Conservation (phyloP, 2,797 vertebrate genomes). For the Arnoldichthys spilopterus region DNA sequence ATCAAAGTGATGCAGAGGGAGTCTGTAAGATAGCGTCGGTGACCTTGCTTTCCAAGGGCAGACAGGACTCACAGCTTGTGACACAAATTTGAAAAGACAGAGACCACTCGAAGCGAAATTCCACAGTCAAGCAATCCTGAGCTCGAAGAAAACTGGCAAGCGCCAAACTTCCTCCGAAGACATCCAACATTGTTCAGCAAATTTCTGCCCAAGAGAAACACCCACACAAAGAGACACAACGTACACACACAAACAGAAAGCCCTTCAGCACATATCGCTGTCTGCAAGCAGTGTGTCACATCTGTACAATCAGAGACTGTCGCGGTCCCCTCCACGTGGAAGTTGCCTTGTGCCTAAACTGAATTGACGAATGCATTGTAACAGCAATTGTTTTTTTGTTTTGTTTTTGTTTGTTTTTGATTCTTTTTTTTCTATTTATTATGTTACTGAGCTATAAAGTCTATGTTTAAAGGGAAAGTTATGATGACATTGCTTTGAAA, state of each 20-base stretch:
- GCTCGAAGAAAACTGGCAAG: constrained; percentile 74
- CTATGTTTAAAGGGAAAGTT: constrained; percentile 93
- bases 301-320: constrained; percentile 99
- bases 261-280: constrained; percentile 85
- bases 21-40: constrained; percentile 86
- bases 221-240: constrained; percentile 52
- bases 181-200: constrained; percentile 83
- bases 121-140: constrained; percentile 81
- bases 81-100: constrained; percentile 90
- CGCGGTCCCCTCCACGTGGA: constrained; percentile 86
- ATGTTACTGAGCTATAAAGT: constrained; percentile 91
- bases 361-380: constrained; percentile 99
- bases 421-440: constrained; percentile 96
- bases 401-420: constrained; percentile 48
- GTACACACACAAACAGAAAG: constrained; percentile 56
- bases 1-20: constrained; percentile 80
- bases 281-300: constrained; percentile 89
- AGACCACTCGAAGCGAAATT: constrained; percentile 91
- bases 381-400: constrained; percentile 83
- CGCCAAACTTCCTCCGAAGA: constrained; percentile 75
- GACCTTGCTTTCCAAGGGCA: constrained; percentile 91
- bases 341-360: constrained; percentile 99
- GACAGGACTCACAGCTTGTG: constrained; percentile 88
- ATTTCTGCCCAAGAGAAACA: constrained; percentile 77
- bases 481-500: constrained; percentile 84